phyloP scores from a whole-genome alignment of 2,888 invertebrate species.

The Watsonalla binaria region DNA sequence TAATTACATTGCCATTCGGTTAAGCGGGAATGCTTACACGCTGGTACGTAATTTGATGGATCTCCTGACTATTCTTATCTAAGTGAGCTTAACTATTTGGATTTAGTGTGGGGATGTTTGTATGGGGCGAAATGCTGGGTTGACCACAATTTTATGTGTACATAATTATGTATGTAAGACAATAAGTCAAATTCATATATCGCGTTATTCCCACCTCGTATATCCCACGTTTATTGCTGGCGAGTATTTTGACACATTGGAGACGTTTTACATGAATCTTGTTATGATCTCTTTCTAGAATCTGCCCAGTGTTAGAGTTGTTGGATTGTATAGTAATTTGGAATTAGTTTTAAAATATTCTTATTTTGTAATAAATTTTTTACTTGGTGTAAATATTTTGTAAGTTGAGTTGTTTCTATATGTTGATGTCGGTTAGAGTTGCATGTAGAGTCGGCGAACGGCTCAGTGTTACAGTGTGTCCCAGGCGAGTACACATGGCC shows the following conservation, averaged over 20 bases:
- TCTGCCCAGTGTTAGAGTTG: constrained; percentile 75
- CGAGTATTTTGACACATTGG: constrained; percentile 36
- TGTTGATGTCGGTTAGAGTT: constrained; percentile 34
- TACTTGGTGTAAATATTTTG: constrained; percentile 68
- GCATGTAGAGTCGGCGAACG: no score
- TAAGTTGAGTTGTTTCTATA: constrained; percentile 47
- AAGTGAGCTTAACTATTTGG: constrained; percentile 31
- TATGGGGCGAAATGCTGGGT: constrained; percentile 64
- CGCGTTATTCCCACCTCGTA: constrained; percentile 61
- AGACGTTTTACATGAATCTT: constrained; percentile 66
- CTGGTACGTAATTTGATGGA: constrained; percentile 40
- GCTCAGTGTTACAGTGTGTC: constrained; percentile 42
- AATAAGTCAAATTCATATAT: constrained; percentile 73
- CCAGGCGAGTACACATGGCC: constrained; percentile 35
- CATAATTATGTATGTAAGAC: constrained; percentile 60
- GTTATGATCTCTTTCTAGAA: constrained; percentile 75
- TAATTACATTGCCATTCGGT: constrained; percentile 1
- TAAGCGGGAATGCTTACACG: constrained; percentile 1
- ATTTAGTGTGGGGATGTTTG: constrained; percentile 37
- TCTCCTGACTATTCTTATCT: constrained; percentile 54
- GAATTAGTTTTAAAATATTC: constrained; percentile 52
- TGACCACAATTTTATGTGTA: constrained; percentile 63
- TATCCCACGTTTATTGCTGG: constrained; percentile 40
- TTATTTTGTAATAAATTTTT: constrained; percentile 71
- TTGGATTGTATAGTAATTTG: constrained; percentile 62